Percentiles rank a stretch among this genome's conserved stretches.
Conservation (phyloP, 2,797 vertebrate genomes). For the Pangasius larnaudii region DNA sequence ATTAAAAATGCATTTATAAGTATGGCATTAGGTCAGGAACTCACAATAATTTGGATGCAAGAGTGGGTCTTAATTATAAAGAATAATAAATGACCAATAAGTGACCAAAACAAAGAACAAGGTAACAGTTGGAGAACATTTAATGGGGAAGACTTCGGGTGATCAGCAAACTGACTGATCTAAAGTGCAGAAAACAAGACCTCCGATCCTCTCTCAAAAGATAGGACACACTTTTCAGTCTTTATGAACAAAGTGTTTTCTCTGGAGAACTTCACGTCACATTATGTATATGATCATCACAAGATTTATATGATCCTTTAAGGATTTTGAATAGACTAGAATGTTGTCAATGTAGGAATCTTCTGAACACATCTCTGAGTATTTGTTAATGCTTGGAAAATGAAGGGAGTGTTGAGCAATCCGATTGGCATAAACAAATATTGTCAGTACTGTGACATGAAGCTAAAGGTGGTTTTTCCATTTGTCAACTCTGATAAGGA, state of each 20-base stretch:
- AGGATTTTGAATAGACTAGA: neutral
- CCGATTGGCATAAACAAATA: neutral
- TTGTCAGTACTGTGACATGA: neutral
- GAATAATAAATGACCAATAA: neutral
- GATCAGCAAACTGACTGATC: constrained; percentile 2
- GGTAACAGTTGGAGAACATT: neutral
- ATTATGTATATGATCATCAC: neutral
- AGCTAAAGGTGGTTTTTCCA: neutral
- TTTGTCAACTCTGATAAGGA: neutral
- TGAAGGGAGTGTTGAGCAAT: neutral
- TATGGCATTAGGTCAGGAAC: neutral
- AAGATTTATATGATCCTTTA: neutral
- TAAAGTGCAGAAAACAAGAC: neutral
- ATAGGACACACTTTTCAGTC: neutral
- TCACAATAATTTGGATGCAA: neutral
- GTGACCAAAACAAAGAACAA: neutral
- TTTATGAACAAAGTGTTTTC: neutral
- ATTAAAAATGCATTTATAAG: neutral
- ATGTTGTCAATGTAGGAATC: neutral
- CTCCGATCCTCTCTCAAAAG: neutral
- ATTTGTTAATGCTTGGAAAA: too few relatives aligned
- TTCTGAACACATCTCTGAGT: neutral
- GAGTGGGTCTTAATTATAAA: neutral
- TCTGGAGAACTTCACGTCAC: neutral
- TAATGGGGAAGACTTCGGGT: neutral